These are phyloP conservation scores for Cochlearius cochlearius DNA, from an alignment of 2,113 vertebrate genomes.

Conservation along the genomic window DNA sequence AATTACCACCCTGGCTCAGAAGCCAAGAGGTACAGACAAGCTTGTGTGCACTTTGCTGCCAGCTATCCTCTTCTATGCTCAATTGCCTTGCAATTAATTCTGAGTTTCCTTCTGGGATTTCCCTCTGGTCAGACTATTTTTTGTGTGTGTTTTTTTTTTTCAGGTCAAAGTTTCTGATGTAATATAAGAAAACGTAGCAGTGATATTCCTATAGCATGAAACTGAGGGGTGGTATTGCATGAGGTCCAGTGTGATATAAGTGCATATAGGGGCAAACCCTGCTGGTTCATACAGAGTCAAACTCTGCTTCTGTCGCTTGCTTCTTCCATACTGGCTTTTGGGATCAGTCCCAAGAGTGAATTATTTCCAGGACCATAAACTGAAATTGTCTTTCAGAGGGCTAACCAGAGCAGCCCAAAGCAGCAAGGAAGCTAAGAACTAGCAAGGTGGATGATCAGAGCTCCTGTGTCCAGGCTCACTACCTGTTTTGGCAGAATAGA, in stretches of 20 bases:
- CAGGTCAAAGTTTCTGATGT: neutral
- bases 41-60: neutral
- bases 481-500: neutral
- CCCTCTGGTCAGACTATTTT: neutral
- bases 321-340: neutral
- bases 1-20: neutral
- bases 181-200: neutral
- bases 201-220: neutral
- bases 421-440: neutral
- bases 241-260: neutral
- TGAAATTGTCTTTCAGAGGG: neutral
- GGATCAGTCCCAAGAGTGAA: neutral
- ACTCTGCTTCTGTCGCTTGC: neutral
- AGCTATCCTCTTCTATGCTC: neutral
- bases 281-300: neutral
- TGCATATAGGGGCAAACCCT: neutral
- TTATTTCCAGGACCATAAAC: neutral
- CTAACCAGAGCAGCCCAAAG: neutral
- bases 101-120: neutral
- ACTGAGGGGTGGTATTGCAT: fast-evolving
- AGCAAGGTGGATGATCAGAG: neutral
- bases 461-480: neutral
- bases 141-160: neutral
- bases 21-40: neutral
- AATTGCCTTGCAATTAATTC: neutral